Conservation (phyloP, 2,888 invertebrate genomes). For the Drosophila pegasa region DNA sequence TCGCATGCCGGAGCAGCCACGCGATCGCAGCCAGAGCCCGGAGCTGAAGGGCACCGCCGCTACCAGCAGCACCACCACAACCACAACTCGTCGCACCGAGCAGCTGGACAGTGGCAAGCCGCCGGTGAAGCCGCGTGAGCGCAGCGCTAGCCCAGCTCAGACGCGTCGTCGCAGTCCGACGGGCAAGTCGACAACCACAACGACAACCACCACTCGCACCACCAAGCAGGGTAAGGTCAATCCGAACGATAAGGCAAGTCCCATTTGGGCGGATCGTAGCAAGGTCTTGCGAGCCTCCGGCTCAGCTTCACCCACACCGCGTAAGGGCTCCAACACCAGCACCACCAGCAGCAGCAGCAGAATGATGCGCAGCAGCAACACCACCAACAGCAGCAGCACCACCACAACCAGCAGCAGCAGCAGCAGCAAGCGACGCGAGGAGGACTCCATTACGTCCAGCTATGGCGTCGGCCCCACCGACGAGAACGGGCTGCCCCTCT, state of each 20-base stretch:
- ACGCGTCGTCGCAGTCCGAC: slow-evolving; percentile 71
- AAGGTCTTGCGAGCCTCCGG: slow-evolving; percentile 71
- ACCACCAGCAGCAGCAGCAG: slow-evolving; percentile 44
- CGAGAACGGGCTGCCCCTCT: slow-evolving; percentile 91
- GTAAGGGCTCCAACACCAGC: slow-evolving; percentile 59
- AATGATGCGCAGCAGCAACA: slow-evolving; percentile 72
- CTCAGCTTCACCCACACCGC: slow-evolving; percentile 35
- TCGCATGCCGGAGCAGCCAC: slow-evolving; percentile 28
- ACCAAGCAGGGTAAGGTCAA: slow-evolving; percentile 53
- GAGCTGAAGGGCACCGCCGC: slow-evolving; percentile 29
- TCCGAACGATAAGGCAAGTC: slow-evolving; percentile 54
- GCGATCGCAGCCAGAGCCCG: slow-evolving; percentile 59
- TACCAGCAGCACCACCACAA: slow-evolving; percentile 6
- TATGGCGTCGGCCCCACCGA: slow-evolving; percentile 94
- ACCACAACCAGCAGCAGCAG: slow-evolving; percentile 44
- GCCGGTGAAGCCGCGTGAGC: slow-evolving; percentile 71
- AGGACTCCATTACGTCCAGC: slow-evolving; percentile 91
- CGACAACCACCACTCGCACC: slow-evolving; percentile 82
- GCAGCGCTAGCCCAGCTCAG: slow-evolving; percentile 62
- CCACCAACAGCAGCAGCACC: slow-evolving; percentile 80
- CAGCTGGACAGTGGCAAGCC: slow-evolving; percentile 63
- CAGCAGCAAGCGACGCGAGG: slow-evolving; percentile 71
- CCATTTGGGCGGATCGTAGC: slow-evolving; percentile 81
- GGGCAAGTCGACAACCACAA: slow-evolving; percentile 35
- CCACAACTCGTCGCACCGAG: slow-evolving; percentile 33